Base-by-base conservation (phyloP, 2,113 vertebrate species). In the Vireo altiloquus region DNA sequence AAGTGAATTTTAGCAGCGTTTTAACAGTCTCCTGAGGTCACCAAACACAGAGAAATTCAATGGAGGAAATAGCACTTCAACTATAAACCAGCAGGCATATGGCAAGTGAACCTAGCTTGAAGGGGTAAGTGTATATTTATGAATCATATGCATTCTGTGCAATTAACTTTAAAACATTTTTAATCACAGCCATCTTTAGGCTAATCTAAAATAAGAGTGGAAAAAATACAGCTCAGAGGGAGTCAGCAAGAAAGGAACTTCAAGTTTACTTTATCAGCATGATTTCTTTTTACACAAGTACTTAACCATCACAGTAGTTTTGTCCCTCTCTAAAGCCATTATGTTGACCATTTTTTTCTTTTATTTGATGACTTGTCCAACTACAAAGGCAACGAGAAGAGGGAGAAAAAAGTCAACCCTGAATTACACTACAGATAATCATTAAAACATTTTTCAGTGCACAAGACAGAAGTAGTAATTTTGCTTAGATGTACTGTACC, bases 91-190 rank as follows among this genome's bases (percentile, higher is more conserved):
- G 69, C 35, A 82, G 33, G 69, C 33, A 46, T 4, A 49, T 2
- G 18, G 71, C 66, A 82, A 88, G 47, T 23, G 42, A 90, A 57
- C 30, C 22, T 15, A 12, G 14, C 46, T 80, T 65, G 63, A 82
- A 90, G 24, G 21, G 20, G 10, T 40, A 69, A 64, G 21, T 13
- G 22, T 61, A 2, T 65, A 40, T 70, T 82, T 74, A 65, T 50
- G 60, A 76, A 47, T 61, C 25, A 56, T 17, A 39, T 14, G 20
- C 44, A 84, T 84, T 56, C 23, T 37, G 28, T 37, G 53, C 44
- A 84, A 84, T 56, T 66, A 56, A 77, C 21, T 59, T 63, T 22
- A 78, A 89, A 66, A 50, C 47, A 56, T 61, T 90, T 78, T 82
- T 64, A 74, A 84, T 60, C 44, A 52, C 40, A 60, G 50, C 22